A percentile compares a stretch with the other conserved stretches of the same genome.
Conservation (phyloP, 2,797 vertebrate genomes). For the Enteromius treurensis region DNA sequence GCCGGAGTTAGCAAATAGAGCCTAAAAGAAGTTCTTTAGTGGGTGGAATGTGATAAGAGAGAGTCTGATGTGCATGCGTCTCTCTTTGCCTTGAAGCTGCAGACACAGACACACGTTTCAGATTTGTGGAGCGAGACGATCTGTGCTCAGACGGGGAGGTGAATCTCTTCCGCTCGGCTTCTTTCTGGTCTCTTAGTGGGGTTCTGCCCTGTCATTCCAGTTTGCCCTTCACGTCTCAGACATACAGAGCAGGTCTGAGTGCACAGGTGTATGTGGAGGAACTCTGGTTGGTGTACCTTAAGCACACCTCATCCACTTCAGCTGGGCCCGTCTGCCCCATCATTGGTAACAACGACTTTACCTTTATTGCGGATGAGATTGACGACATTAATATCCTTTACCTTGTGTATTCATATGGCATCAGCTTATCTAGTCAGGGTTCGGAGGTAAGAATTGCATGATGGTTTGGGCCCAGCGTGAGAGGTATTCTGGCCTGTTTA, state of each 20-base stretch:
- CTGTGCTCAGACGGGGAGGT: conserved; percentile 11
- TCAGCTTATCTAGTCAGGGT: not conserved
- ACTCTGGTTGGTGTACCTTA: not conserved
- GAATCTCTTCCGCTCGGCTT: not conserved
- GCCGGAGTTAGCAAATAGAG: conserved; percentile 33
- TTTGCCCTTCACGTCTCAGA: conserved; percentile 12
- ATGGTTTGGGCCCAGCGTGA: not conserved
- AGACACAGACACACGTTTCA: conserved; percentile 15
- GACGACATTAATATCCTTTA: not conserved
- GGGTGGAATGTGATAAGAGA: conserved; percentile 43
- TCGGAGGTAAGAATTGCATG: not conserved
- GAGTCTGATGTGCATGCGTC: conserved; percentile 8
- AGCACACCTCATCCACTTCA: not conserved
- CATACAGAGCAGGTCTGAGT: not conserved
- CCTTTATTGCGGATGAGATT: not conserved
- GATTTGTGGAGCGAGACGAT: conserved; percentile 1
- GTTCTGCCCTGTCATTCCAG: not conserved
- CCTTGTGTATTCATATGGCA: not conserved
- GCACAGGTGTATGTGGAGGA: not conserved
- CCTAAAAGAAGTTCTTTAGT: conserved; percentile 42
- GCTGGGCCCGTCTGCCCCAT: not conserved
- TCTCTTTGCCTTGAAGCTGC: conserved; percentile 33
- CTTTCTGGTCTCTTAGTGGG: conserved; percentile 9
- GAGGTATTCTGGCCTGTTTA: not conserved
- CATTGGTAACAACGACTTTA: not conserved